Base-by-base conservation (phyloP, 2,888 invertebrate genomes). In the Drosophila paracracens region DNA sequence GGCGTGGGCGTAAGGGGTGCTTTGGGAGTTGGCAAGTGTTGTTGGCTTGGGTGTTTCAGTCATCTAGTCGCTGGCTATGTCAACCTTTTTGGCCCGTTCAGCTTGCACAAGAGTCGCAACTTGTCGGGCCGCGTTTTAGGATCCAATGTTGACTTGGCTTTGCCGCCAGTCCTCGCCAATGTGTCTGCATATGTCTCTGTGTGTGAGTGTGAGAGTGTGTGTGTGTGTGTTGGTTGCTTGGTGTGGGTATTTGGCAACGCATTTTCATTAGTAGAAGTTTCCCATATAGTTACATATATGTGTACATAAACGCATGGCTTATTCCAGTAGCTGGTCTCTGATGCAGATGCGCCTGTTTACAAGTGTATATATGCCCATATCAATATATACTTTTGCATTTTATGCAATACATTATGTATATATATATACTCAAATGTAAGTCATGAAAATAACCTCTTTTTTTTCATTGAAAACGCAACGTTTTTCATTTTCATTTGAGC, bases 131-230 rank as follows among this genome's bases (percentile, higher is more conserved):
- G 79, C 75, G 67, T 54, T 79, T 77, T 71, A 46, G 52, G 67
- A 40, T 64, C 57, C 57, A 74, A 68, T 70, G 81, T 77, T 81
- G 74, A 72, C 81, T 77, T 80, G 78, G 74, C 63, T 71, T 69
- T 72, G 75, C 67, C 68, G 65, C 57, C 60, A 70, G 73, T 73
- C 72, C 65, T 65, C 74, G 79, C 79, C 74, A 74, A 71, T 74
- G 67, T 21, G 56, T 27, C 31, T 57, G 51, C n/a, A 38, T 46
- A 43, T 48, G 40, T 64, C 25, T 31, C 35, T 40, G 29, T 16
- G 35, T n/a, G 33, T 25, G 13, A 52, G 43, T 27, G 50, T 64
- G 33, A 21, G 51, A 18, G 52, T 36, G 36, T 57, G 50, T 29
- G 57, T 51, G 5, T 2, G 11, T 36, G 16, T 16, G 36, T 43